A percentile compares a stretch with the other conserved stretches of the same genome.
phyloP scores from a whole-genome alignment of 2,888 invertebrate genomes.

The Tolmerus cingulatus region DNA sequence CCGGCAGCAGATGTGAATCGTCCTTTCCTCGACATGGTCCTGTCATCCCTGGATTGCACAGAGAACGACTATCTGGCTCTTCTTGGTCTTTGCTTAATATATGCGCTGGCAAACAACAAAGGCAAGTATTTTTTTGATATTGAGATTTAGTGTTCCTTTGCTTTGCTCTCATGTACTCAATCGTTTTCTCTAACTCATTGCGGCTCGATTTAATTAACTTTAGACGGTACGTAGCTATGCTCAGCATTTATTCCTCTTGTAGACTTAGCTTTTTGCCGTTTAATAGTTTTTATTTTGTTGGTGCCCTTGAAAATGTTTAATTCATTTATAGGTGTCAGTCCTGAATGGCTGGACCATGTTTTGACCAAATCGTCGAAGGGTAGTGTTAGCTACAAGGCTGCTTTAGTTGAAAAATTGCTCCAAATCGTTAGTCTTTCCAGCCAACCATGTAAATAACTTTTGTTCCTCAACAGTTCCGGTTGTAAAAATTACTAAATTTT shows the following conservation, averaged over 20 bases:
- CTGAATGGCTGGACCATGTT: constrained; percentile 81
- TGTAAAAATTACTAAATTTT: constrained; percentile 45
- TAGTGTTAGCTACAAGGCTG: constrained; percentile 79
- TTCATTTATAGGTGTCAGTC: constrained; percentile 75
- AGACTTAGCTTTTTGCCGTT: neutral
- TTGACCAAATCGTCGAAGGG: constrained; percentile 71
- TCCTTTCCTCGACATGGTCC: constrained; percentile 86
- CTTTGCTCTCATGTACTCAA: neutral
- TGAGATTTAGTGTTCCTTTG: neutral
- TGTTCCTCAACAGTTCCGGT: neutral
- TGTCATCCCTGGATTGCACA: constrained; percentile 84
- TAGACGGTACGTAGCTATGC: constrained; percentile 36
- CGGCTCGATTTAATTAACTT: constrained; percentile 10
- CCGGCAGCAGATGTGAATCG: constrained; percentile 54
- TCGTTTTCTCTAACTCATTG: neutral
- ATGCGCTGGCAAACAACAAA: constrained; percentile 92
- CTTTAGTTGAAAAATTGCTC: constrained; percentile 83
- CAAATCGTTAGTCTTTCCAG: constrained; percentile 84
- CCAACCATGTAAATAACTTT: constrained; percentile 74
- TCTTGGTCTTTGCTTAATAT: constrained; percentile 89
- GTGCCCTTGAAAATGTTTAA: neutral
- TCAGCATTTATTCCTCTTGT: neutral
- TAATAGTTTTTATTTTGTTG: neutral
- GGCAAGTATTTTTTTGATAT: constrained; percentile 69
- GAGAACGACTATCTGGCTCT: constrained; percentile 96